These are phyloP conservation scores for Neogobius melanostomus DNA, from an alignment of 2,113 vertebrate genomes.

Conservation along the genomic window DNA sequence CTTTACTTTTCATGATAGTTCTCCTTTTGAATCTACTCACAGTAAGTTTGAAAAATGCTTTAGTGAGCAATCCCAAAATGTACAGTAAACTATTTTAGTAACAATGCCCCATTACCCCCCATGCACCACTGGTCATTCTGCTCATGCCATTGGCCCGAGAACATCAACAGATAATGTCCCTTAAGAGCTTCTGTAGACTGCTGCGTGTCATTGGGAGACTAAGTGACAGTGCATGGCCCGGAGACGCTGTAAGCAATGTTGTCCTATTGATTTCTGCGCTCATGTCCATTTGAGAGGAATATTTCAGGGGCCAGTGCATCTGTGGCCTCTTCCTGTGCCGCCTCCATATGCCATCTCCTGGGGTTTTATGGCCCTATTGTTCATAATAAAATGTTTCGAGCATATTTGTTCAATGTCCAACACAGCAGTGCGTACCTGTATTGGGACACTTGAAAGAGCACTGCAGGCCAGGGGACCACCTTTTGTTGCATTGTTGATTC, in stretches of 20 bases:
- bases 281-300: slow-evolving; percentile 21
- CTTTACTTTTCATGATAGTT: too few relatives aligned
- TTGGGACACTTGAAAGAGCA: too few relatives aligned
- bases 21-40: too few relatives aligned
- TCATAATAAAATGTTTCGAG: neutral
- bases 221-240: slow-evolving; percentile 7
- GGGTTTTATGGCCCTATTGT: slow-evolving; percentile 15
- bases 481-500: too few relatives aligned
- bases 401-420: neutral
- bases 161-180: slow-evolving; percentile 23
- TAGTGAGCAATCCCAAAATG: too few relatives aligned
- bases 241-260: slow-evolving; percentile 9
- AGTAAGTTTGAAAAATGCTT: too few relatives aligned
- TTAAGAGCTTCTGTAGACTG: slow-evolving; percentile 27
- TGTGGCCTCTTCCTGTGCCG: slow-evolving; percentile 4
- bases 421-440: too few relatives aligned
- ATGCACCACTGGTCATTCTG: slow-evolving; percentile 27
- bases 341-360: slow-evolving; percentile 1
- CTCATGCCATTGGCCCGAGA: slow-evolving; percentile 24
- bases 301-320: slow-evolving; percentile 16
- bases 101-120: too few relatives aligned
- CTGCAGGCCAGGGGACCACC: too few relatives aligned
- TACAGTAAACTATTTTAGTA: too few relatives aligned
- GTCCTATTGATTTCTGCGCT: slow-evolving; percentile 25
- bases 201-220: slow-evolving; percentile 19